Conservation (phyloP, 2,888 invertebrate species). For the Dryomyza anilis region DNA sequence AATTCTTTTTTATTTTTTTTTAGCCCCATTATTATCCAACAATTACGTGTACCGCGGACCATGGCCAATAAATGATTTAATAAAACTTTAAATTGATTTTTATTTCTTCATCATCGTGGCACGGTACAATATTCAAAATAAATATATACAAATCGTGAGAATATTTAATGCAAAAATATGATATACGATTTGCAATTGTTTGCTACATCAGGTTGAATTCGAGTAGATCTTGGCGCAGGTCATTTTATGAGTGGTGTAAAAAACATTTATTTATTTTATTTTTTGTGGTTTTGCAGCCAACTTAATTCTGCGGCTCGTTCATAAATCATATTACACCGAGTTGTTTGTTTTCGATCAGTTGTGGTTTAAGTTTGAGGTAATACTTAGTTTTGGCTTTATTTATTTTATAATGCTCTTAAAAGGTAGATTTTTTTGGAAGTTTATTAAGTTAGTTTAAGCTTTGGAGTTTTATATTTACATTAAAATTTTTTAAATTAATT, state of each 20-base stretch:
- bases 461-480: no score
- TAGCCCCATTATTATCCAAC: background rate
- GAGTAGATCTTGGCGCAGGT: background rate
- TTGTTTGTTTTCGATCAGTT: background rate
- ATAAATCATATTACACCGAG: background rate
- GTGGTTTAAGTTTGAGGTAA: background rate
- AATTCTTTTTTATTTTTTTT: no score
- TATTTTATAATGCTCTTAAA: no score
- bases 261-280: no score
- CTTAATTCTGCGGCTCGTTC: background rate
- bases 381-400: no score
- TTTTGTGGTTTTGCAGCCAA: background rate
- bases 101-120: background rate
- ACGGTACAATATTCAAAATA: background rate
- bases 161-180: slow-evolving; percentile 26
- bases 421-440: no score
- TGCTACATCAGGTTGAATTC: background rate
- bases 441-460: no score
- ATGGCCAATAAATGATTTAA: slow-evolving; percentile 15
- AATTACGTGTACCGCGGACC: slow-evolving; percentile 1
- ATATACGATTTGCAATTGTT: slow-evolving; percentile 20
- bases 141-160: slow-evolving; percentile 34
- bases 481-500: no score
- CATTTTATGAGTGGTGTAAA: no score
- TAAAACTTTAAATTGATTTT: slow-evolving; percentile 33